phyloP scores from a whole-genome alignment of 2,113 vertebrate genomes.

The Neogale vison region DNA sequence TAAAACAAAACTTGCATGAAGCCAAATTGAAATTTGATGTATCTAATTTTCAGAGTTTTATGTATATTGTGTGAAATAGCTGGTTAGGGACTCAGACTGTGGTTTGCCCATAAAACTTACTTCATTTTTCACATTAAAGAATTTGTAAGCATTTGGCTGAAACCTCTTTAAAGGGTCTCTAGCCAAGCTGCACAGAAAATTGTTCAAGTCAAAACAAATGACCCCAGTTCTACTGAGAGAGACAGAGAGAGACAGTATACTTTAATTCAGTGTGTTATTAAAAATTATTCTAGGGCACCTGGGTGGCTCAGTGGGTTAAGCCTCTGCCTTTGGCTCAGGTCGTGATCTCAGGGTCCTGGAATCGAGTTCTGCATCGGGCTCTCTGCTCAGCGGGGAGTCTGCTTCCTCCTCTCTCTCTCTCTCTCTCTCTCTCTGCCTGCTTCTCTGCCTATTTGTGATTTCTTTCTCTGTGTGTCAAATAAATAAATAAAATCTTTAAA shows the following conservation, averaged over 20 bases:
- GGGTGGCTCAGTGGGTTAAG: too few relatives aligned
- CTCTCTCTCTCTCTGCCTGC: too few relatives aligned
- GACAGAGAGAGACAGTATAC: neutral
- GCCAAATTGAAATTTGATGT: conserved; percentile 46
- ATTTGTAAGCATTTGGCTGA: conserved; percentile 19
- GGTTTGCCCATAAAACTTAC: conserved; percentile 33
- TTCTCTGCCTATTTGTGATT: too few relatives aligned
- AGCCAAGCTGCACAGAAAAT: neutral
- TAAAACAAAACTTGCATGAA: conserved; percentile 44
- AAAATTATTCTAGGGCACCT: neutral
- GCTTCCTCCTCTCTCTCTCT: too few relatives aligned
- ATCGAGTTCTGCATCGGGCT: too few relatives aligned
- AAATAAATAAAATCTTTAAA: neutral
- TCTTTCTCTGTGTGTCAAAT: too few relatives aligned
- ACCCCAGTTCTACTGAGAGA: neutral
- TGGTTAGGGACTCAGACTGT: neutral
- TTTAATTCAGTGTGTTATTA: neutral
- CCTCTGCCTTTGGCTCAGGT: too few relatives aligned
- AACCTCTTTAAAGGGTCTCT: conserved; percentile 21
- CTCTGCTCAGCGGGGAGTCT: too few relatives aligned
- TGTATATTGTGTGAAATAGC: neutral
- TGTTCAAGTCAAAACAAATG: conserved; percentile 40
- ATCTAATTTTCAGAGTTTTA: conserved; percentile 35
- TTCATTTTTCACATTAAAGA: conserved; percentile 49
- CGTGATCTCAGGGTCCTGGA: too few relatives aligned